Percentiles rank a stretch among this genome's conserved stretches.
phyloP scores from a whole-genome alignment of 2,888 invertebrate species.

The Tridacna gigas region DNA sequence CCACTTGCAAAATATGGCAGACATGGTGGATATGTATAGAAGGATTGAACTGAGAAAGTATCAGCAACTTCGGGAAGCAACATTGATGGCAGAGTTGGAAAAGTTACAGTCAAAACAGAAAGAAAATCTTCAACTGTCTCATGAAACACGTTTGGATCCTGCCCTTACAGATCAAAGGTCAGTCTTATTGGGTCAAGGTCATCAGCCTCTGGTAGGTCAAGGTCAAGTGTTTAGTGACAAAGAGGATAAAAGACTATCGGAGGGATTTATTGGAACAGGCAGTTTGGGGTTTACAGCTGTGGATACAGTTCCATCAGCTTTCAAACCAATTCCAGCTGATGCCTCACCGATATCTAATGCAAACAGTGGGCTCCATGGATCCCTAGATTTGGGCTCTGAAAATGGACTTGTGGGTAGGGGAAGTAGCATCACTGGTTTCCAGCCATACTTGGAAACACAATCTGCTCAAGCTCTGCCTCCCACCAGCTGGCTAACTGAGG shows the following conservation, averaged over 20 bases:
- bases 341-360: neutral
- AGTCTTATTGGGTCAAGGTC: conserved; percentile 8
- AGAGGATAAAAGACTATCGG: conserved; percentile 34
- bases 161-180: neutral
- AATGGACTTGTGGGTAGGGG: conserved; percentile 30
- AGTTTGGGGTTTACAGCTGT: conserved; percentile 48
- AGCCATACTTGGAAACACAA: conserved; percentile 66
- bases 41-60: conserved; percentile 52
- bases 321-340: conserved; percentile 13
- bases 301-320: neutral
- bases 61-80: conserved; percentile 52
- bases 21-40: conserved; percentile 64
- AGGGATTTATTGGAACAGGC: conserved; percentile 36
- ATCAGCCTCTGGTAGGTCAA: conserved; percentile 2
- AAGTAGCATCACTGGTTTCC: conserved; percentile 69
- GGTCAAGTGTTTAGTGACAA: neutral
- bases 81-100: conserved; percentile 47
- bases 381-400: conserved; percentile 9
- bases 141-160: neutral
- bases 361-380: conserved; percentile 12
- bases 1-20: conserved; percentile 61
- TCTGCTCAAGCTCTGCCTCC: conserved; percentile 59
- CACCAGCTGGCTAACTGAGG: neutral
- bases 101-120: conserved; percentile 27
- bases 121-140: neutral